These are phyloP conservation scores for Seriola aureovittata DNA, from an alignment of 2,113 vertebrate species.

Conservation along the genomic window DNA sequence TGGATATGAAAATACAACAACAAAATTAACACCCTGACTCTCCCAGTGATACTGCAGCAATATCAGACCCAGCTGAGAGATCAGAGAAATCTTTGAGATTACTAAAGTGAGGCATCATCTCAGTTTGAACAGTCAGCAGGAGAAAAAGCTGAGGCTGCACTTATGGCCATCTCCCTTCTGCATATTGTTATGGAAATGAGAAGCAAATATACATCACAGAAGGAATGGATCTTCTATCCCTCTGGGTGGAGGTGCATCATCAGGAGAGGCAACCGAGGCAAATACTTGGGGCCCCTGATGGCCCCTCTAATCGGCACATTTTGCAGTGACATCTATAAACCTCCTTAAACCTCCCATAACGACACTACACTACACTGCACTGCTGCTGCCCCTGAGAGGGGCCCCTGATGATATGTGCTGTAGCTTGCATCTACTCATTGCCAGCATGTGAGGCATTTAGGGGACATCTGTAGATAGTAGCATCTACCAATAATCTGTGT, in stretches of 20 bases:
- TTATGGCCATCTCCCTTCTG: not conserved
- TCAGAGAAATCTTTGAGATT: not conserved
- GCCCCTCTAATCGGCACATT: no score
- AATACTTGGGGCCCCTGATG: no score
- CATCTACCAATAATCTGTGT: no score
- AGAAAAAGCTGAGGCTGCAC: slow-evolving; percentile 22
- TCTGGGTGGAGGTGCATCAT: not conserved
- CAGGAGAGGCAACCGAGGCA: no score
- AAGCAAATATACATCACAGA: slow-evolving; percentile 11
- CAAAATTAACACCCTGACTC: not conserved
- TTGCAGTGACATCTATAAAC: no score
- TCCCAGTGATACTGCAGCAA: not conserved
- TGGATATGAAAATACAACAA: not conserved
- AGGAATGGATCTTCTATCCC: slow-evolving; percentile 13
- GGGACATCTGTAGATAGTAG: no score
- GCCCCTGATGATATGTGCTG: no score
- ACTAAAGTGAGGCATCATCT: not conserved
- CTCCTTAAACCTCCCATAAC: no score
- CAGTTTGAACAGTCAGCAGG: not conserved
- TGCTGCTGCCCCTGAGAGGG: no score
- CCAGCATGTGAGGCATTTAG: no score
- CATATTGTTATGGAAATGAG: slow-evolving; percentile 34
- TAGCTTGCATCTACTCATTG: no score
- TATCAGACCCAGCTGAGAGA: not conserved
- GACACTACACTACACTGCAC: no score